Base-by-base conservation (phyloP, 2,797 vertebrate species). In the Helicolenus hilgendorfi region DNA sequence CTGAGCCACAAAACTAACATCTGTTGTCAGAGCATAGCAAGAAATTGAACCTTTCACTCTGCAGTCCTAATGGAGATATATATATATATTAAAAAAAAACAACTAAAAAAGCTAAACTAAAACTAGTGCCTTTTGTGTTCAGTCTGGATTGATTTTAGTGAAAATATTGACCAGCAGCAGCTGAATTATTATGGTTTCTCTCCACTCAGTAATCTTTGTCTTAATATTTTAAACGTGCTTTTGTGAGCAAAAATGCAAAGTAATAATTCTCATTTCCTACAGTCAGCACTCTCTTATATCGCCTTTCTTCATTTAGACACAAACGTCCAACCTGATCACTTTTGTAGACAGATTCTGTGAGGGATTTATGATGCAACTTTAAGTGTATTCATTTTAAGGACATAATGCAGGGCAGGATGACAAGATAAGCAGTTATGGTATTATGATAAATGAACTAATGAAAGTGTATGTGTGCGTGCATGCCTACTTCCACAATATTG, bases 391-490 rank as follows among this genome's bases (percentile, higher is more conserved):
- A 77, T 86, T 88, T 83, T 74, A 41, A 67, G 77, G 59, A 72
- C 77, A 78, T 82, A 26, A 64, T 27, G 70, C 70, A 60, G 56
- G 59, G 72, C 64, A 83, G 62, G 72, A 72, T 84, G 86, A 79
- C 77, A 82, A 89, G 83, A 89, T 88, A 79, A 88, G 81, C 72
- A 75, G 76, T 81, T 91, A 59, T 68, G 74, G 33, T 72, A 91
- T 85, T 78, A 82, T 75, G 87, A 91, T 91, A 77, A 87, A 88
- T 87, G 9, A 83, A 69, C 14, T 20, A 53, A 71, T 72, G 26
- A 33, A 76, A 15, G 35, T 45, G 5, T 76, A 41, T 67, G n/a
- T 41, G 27, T 38, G 49, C 73, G 36, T 53, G 31, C 67, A 64
- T 18, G 18, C 81, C 13, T 72, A 69, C 65, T 64, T 80, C 53